These are phyloP conservation scores for Opisthocomus hoazin DNA, from an alignment of 2,113 vertebrate genomes.

Conservation along the genomic window DNA sequence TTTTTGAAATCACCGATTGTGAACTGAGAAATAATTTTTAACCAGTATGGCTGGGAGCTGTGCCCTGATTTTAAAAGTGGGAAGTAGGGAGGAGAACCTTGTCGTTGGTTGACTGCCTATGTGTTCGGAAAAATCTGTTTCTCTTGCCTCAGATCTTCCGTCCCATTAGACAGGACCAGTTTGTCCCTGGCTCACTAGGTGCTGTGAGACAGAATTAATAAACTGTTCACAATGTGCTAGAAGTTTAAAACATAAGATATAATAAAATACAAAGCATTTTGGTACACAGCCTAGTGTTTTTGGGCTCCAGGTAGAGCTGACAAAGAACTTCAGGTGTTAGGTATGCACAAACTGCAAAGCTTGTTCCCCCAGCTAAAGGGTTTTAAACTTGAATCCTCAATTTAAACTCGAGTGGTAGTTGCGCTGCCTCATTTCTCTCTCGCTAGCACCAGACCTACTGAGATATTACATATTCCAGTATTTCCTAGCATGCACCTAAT, in stretches of 20 bases:
- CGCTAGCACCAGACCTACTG: neutral
- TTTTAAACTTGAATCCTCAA: neutral
- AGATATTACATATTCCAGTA: neutral
- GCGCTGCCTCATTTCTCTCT: neutral
- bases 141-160: neutral
- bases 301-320: neutral
- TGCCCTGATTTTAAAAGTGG: neutral
- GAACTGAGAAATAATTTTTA: neutral
- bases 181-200: no score
- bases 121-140: neutral
- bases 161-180: neutral
- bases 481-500: neutral
- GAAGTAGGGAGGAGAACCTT: neutral
- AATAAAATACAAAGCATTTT: neutral
- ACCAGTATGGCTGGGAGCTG: neutral
- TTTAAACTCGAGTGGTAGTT: neutral
- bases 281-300: neutral
- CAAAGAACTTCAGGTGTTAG: neutral
- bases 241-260: neutral
- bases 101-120: neutral
- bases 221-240: neutral
- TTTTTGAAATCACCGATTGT: neutral
- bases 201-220: neutral
- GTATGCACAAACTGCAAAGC: neutral
- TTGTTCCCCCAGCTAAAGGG: neutral